Base-by-base conservation (phyloP, 2,888 invertebrate species). In the Parapristionchus giblindavisi region DNA sequence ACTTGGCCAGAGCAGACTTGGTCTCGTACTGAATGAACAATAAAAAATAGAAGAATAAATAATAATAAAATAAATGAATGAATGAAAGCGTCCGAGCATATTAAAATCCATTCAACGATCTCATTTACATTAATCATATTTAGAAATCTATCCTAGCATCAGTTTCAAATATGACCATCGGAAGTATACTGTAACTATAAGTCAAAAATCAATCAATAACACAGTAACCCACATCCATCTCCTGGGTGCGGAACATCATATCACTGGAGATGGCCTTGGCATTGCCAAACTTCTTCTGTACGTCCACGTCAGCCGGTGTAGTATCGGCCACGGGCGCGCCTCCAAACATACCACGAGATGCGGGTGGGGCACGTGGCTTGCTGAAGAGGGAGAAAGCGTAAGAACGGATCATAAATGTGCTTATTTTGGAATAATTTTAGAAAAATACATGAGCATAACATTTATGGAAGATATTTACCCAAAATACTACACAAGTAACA, bases 211-310 rank as follows among this genome's bases (percentile, higher is more conserved):
- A 43, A 14, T 14, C 8, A 8, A 43, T 43, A 43, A 43, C 21
- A 32, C 14, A 56, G 32, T 43, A 43, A 76, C 80, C 76, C 38
- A 83, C 83, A 71, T 85, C 85, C 78, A 85, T 83, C 40, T 84
- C 83, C 38, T 81, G 77, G 84, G 93, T 93, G 8, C 93, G 93
- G 89, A 98, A 98, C 91, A 92, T 97, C 90, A 96, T 96, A 88
- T 96, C 95, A 0, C 98, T 98, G 76, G 97, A 97, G 87, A 99
- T 99, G 21, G 96, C 94, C 89, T 99, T 99, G 3, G 98, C 96
- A 84, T 93, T 93, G 68, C 95, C 97, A 89, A 98, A 99, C 90
- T 98, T 98, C 90, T 94, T 94, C 89, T 94, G 94, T 32, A 95
- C 95, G 77, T 93, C 92, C 84, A 93, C 93, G 61, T 92, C 81